A percentile compares a stretch with the other conserved stretches of the same genome.
Conservation (phyloP, 2,113 vertebrate genomes). For the Talpa occidentalis region DNA sequence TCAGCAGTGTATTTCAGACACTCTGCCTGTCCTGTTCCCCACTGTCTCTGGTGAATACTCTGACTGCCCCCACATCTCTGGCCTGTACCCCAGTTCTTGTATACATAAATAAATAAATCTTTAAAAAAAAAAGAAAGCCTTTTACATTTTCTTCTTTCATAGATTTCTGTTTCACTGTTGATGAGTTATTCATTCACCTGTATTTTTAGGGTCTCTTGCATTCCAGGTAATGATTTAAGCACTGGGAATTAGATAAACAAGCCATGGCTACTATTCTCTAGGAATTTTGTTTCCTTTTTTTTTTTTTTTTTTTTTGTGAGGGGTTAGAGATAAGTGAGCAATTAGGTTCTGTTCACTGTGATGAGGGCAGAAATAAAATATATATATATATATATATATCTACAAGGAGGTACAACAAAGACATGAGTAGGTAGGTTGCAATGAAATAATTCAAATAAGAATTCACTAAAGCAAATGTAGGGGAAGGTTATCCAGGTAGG, state of each 20-base stretch:
- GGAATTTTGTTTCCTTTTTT: neutral
- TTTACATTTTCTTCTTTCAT: neutral
- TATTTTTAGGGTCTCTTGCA: neutral
- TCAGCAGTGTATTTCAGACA: too few species aligned
- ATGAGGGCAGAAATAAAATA: neutral
- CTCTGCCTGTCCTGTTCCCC: too few species aligned
- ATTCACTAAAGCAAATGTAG: neutral
- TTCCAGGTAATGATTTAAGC: neutral
- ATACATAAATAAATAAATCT: too few species aligned
- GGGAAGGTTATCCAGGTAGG: neutral
- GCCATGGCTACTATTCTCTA: neutral
- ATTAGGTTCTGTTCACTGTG: neutral
- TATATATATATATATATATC: too few species aligned
- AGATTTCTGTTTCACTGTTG: neutral
- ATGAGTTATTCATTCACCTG: neutral
- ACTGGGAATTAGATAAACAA: neutral
- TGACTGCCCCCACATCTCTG: too few species aligned
- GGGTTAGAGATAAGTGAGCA: neutral
- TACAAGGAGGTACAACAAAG: neutral
- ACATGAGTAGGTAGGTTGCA: neutral
- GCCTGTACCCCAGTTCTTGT: too few species aligned
- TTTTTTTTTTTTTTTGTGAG: accelerated
- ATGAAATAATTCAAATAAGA: neutral
- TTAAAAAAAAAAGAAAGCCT: too few species aligned
- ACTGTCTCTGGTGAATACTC: too few species aligned